Conservation (phyloP, 2,113 vertebrate species). For the Eleginops maclovinus region DNA sequence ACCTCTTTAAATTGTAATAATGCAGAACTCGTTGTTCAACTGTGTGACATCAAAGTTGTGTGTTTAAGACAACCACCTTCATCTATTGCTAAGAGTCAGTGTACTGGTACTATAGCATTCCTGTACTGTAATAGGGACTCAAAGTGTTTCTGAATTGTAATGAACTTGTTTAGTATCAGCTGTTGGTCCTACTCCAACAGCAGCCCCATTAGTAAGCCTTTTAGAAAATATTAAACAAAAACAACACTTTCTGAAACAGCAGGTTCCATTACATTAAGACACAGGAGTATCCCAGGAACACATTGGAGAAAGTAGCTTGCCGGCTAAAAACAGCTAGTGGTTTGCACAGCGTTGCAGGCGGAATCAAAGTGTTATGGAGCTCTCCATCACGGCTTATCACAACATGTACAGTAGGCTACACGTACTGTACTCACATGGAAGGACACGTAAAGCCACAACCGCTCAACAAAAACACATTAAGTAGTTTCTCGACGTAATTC, state of each 20-base stretch:
- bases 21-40: background rate
- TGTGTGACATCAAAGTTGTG: too few species aligned
- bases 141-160: background rate
- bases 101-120: background rate
- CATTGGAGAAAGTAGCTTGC: too few species aligned
- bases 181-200: background rate
- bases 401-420: background rate
- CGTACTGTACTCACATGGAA: background rate
- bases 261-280: background rate
- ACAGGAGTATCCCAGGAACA: background rate
- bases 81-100: background rate
- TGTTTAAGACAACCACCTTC: background rate
- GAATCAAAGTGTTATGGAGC: slow-evolving; percentile 33
- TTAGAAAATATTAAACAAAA: background rate
- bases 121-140: background rate
- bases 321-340: background rate
- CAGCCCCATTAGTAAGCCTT: too few species aligned
- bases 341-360: background rate
- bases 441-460: background rate
- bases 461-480: background rate
- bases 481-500: too few species aligned
- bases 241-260: background rate
- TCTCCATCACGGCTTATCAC: background rate
- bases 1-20: background rate
- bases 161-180: background rate